phyloP scores from a whole-genome alignment of 2,888 invertebrate genomes.

The Drosophila affinis region DNA sequence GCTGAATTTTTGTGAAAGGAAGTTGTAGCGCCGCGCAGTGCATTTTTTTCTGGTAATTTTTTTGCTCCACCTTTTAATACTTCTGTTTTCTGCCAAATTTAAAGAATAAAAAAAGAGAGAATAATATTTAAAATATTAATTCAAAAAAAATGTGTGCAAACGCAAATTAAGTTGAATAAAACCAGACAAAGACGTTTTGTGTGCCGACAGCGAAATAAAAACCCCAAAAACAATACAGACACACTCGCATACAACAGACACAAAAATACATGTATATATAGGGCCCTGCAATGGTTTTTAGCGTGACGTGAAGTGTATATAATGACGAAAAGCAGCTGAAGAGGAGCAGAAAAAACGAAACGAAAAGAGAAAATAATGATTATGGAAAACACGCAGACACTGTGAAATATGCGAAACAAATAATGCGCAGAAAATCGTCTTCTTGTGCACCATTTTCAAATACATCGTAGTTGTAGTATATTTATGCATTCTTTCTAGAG shows the following conservation, averaged over 20 bases:
- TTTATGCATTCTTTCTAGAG: constrained; percentile 49
- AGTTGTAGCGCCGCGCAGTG: constrained; percentile 73
- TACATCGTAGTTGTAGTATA: constrained; percentile 55
- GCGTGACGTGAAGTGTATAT: constrained; percentile 74
- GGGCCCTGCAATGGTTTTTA: constrained; percentile 45
- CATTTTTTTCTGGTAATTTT: constrained; percentile 78
- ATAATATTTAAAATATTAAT: not conserved
- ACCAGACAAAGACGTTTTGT: constrained; percentile 51
- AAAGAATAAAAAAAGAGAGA: constrained; percentile 2
- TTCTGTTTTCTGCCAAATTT: constrained; percentile 30
- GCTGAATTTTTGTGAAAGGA: constrained; percentile 16
- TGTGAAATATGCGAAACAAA: constrained; percentile 59
- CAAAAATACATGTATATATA: constrained; percentile 41
- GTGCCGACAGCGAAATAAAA: constrained; percentile 45
- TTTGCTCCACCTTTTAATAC: constrained; percentile 56
- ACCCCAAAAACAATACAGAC: constrained; percentile 49
- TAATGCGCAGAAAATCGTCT: constrained; percentile 37
- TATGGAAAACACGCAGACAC: constrained; percentile 66
- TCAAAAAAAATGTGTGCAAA: constrained; percentile 14
- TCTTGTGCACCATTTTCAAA: constrained; percentile 29
- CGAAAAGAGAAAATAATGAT: constrained; percentile 49
- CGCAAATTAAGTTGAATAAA: constrained; percentile 21
- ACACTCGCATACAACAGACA: constrained; percentile 36
- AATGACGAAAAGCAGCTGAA: constrained; percentile 27
- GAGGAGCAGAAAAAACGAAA: constrained; percentile 57